These are phyloP conservation scores for Pseudococcus jackbeardsleyi DNA, from an alignment of 2,888 invertebrate genomes.

Conservation along the genomic window DNA sequence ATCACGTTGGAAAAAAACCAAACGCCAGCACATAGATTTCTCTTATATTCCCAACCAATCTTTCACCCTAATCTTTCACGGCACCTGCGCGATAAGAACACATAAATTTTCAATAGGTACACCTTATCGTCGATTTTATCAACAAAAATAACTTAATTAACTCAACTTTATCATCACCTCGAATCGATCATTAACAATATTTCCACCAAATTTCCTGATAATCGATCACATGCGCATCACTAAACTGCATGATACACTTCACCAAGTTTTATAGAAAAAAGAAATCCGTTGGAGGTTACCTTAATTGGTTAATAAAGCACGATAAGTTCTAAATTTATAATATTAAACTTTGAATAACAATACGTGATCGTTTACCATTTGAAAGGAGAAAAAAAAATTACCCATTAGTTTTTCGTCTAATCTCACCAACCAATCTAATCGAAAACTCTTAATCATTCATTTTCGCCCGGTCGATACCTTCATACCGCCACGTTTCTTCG, in stretches of 20 bases:
- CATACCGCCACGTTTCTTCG: too few species aligned
- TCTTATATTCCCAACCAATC: background rate
- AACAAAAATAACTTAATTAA: slow-evolving; percentile 46
- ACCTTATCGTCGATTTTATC: slow-evolving; percentile 36
- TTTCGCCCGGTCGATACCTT: background rate
- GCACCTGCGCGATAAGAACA: background rate
- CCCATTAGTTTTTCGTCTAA: slow-evolving; percentile 9
- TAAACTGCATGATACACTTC: slow-evolving; percentile 49
- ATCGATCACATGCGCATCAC: slow-evolving; percentile 36
- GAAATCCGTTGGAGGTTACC: slow-evolving; percentile 43
- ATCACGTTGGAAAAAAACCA: too few species aligned
- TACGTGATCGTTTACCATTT: slow-evolving; percentile 15
- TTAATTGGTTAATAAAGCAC: slow-evolving; percentile 36
- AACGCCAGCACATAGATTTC: background rate
- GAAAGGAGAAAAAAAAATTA: background rate
- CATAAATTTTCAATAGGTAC: background rate
- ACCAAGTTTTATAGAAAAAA: slow-evolving; percentile 36
- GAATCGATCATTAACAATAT: slow-evolving; percentile 55
- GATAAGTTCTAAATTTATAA: slow-evolving; percentile 49
- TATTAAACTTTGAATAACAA: slow-evolving; percentile 53
- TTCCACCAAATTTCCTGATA: slow-evolving; percentile 48
- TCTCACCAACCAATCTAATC: background rate
- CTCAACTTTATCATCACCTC: slow-evolving; percentile 5
- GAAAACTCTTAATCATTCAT: background rate
- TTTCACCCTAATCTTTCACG: background rate